Percentiles rank a stretch among this genome's conserved stretches.
These are phyloP conservation scores for Calephelis perditalis DNA, from an alignment of 2,888 invertebrate genomes.

Conservation along the genomic window DNA sequence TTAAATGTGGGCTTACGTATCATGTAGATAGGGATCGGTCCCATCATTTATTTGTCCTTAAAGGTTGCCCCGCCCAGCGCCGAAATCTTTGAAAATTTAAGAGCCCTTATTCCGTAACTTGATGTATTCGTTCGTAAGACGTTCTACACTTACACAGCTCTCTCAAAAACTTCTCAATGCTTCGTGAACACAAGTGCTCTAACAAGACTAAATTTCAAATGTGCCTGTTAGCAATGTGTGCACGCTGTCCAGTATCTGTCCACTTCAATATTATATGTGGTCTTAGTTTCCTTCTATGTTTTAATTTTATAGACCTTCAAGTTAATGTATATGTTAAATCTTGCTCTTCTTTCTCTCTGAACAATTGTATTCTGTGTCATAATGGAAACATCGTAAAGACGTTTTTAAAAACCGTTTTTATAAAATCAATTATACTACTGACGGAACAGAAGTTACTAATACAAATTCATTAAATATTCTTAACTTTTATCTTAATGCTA, in stretches of 20 bases:
- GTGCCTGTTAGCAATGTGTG: slow-evolving; percentile 73
- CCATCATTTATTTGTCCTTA: slow-evolving; percentile 39
- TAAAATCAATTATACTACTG: slow-evolving; percentile 15
- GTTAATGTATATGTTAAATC: slow-evolving; percentile 49
- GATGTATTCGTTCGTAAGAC: slow-evolving; percentile 29
- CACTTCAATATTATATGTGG: slow-evolving; percentile 76
- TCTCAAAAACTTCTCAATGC: slow-evolving; percentile 39
- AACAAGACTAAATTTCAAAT: slow-evolving; percentile 49
- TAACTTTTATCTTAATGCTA: slow-evolving; percentile 32
- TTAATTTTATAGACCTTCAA: slow-evolving; percentile 56
- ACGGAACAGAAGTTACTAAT: slow-evolving; percentile 28
- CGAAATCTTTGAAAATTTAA: slow-evolving; percentile 54
- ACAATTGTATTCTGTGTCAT: slow-evolving; percentile 12
- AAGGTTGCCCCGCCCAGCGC: slow-evolving; percentile 75
- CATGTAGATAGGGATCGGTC: slow-evolving; percentile 60
- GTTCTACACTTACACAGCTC: slow-evolving; percentile 57
- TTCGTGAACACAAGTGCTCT: slow-evolving; percentile 51
- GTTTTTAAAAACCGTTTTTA: slow-evolving; percentile 10
- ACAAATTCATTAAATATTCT: slow-evolving; percentile 37
- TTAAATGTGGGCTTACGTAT: slow-evolving; percentile 61
- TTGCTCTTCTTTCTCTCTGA: slow-evolving; percentile 49
- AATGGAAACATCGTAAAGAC: slow-evolving; percentile 16
- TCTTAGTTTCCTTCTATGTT: slow-evolving; percentile 54
- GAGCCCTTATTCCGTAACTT: slow-evolving; percentile 52
- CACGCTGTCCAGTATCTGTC: slow-evolving; percentile 72